Evolutionary conservation across 2,797 vertebrate species (phyloP), one percentile per base, ranked within the genome.

Genomic region (Bucorvus abyssinicus): DNA sequence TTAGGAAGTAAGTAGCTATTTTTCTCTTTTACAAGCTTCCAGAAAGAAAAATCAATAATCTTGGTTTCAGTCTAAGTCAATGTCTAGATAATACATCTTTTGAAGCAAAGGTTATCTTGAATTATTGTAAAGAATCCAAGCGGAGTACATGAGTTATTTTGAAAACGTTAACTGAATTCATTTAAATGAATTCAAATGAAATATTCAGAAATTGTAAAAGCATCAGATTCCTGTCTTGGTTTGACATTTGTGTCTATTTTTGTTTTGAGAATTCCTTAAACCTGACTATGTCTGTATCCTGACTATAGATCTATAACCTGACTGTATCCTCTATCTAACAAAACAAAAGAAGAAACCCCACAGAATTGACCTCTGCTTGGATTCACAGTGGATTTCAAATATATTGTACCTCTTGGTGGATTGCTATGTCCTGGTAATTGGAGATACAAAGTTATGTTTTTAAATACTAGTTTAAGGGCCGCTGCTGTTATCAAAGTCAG

Each of bases 1-100:
- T 99, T 87, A 98, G 99, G 97, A 99, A 98, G 99, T 99, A 97
- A 85, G 97, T 95, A 94, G 57, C 44, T 2, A n/a, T 22, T 83
- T 68, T 93, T 22, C 49, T 87, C 15, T 87, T 44, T 40, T 80
- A 71, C 3, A 42, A 34, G 24, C 34, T 78, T 77, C 44, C 32
- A 79, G 64, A 69, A 68, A 81, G 56, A 88, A 75, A 83, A 89
- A 65, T 50, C 24, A 80, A 9, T 81, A 27, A 55, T 67, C n/a
- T 82, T 63, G 40, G 30, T 78, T 50, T 83, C 24, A 59, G 2
- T 38, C 26, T 75, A 59, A 70, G 40, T 74, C 53, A 55, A 15
- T 30, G n/a, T 63, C 9, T 74, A 50, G 56, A 60, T 77, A 23
- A 9, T 19, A 2, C 13, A 38, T 61, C 38, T 67, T 47, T 36